These are phyloP conservation scores for Thunnus thynnus DNA, from an alignment of 2,113 vertebrate species.

Conservation along the genomic window DNA sequence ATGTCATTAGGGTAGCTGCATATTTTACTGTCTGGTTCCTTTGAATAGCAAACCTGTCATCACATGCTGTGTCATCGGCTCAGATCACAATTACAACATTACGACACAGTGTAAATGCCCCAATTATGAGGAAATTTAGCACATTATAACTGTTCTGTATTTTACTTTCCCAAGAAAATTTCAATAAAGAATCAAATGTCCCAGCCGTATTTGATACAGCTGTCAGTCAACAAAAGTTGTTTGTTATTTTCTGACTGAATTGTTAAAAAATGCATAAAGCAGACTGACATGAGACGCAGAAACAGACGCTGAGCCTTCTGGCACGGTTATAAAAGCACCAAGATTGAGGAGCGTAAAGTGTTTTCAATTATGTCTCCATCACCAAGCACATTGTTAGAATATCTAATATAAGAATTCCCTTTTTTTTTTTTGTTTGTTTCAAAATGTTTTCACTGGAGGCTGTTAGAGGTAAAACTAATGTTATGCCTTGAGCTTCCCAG, in stretches of 20 bases:
- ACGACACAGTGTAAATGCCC: too few species aligned
- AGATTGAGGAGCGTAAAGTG: background rate
- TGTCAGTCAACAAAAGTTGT: background rate
- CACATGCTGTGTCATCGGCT: too few species aligned
- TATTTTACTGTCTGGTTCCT: too few species aligned
- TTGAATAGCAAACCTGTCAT: too few species aligned
- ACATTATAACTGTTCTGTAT: too few species aligned
- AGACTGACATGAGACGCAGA: background rate
- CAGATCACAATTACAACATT: too few species aligned
- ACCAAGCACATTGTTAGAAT: background rate
- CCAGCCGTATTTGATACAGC: background rate
- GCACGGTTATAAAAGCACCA: background rate
- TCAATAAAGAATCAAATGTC: too few species aligned
- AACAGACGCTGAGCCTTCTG: background rate
- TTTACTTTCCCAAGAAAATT: too few species aligned
- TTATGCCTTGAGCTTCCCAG: background rate
- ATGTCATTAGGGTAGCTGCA: too few species aligned
- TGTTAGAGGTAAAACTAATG: background rate
- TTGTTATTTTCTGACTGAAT: slow-evolving; percentile 10
- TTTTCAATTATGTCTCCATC: slow-evolving; percentile 4
- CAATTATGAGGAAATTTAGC: too few species aligned
- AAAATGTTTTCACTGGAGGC: background rate
- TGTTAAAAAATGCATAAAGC: background rate
- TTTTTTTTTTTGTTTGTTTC: background rate
- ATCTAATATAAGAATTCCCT: slow-evolving; percentile 23